Base-by-base conservation (phyloP, 2,113 vertebrate genomes). In the Nicator chloris region DNA sequence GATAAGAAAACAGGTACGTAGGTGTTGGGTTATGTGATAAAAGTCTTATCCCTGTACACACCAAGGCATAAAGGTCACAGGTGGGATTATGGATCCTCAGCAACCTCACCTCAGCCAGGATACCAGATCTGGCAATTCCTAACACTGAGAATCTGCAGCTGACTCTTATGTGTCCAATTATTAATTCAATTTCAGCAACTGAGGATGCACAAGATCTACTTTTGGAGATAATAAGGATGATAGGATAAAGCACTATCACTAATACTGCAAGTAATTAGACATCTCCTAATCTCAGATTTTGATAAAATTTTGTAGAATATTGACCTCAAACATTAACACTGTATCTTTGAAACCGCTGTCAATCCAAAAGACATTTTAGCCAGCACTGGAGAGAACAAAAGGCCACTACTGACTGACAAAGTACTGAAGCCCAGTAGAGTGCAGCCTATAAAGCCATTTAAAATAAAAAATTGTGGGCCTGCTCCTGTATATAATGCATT, bases 201-300 rank as follows among this genome's bases (percentile, higher is more conserved):
- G 37, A 23, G 33, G 22, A 28, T 61, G 26, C 12, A 45, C 0
- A 0, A 37, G 11, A 49, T 69, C 19, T 64, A 10, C 15, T 50
- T 88, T 12, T 37, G 24, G 11, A 27, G 11, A 44, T 28, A 44
- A 13, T 15, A 85, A 59, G 18, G 14, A 16, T 19, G 15, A 39
- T 19, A 49, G 27, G 27, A 68, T 9, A 44, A 81, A 81, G 4
- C 13, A 73, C 45, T 82, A 53, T 70, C 10, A 30, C 3, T 9
- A 47, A 3, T 31, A 33, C 30, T 42, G 9, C 3, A 81, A 63
- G 35, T 66, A 89, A 61, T 66, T 60, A 80, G 14, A 24, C 4
- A 26, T 4, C 5, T 70, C 44, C 23, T 73, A 28, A 49, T 28
- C 20, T 27, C 9, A 4, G 1, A 37, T 65, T 95, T 80, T 69